A percentile compares a stretch with the other conserved stretches of the same genome.
phyloP scores from a whole-genome alignment of 2,113 vertebrate species.

The Mobula hypostoma region DNA sequence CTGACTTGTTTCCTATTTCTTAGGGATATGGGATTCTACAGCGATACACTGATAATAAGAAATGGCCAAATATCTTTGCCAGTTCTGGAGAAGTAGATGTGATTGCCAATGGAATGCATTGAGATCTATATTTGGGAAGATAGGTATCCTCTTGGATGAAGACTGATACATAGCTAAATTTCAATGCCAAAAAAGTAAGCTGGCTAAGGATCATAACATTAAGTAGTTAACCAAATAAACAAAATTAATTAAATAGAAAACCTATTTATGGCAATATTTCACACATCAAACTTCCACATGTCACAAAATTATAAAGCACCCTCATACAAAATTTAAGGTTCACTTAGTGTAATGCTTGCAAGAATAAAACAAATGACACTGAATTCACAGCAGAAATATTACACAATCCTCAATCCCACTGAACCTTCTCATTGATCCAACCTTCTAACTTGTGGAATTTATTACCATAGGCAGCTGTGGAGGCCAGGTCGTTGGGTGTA shows the following conservation, averaged over 20 bases:
- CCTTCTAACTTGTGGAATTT: background rate
- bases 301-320: no score
- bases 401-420: background rate
- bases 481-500: no score
- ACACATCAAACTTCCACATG: background rate
- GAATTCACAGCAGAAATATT: no score
- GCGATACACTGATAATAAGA: background rate
- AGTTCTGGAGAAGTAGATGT: background rate
- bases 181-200: background rate
- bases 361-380: no score
- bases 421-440: background rate
- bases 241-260: background rate
- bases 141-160: background rate
- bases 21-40: background rate
- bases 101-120: background rate
- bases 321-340: no score
- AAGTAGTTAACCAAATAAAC: background rate
- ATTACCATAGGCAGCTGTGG: no score
- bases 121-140: background rate
- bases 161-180: background rate
- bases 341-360: no score
- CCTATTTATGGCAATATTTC: background rate
- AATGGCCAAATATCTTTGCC: background rate
- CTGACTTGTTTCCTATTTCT: background rate
- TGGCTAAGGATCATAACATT: background rate